phyloP scores from a whole-genome alignment of 2,797 vertebrate genomes.

The Cossypha niveicapilla region DNA sequence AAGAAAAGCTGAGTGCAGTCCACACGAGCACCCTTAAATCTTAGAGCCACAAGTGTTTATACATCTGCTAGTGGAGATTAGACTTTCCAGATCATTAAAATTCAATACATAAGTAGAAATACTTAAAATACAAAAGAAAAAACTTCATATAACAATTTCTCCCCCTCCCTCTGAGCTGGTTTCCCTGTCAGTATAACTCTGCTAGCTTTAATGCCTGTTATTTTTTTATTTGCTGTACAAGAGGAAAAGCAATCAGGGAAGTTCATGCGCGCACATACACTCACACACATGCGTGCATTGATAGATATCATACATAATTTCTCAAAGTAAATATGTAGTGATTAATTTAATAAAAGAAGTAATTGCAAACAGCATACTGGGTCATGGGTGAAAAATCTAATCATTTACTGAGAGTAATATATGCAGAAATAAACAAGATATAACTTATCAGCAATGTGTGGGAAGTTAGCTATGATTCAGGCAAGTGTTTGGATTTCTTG shows the following conservation, averaged over 20 bases:
- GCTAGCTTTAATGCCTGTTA: neutral
- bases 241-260: slow-evolving; percentile 28
- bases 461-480: slow-evolving; percentile 50
- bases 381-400: slow-evolving; percentile 62
- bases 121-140: neutral
- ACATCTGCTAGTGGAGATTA: neutral
- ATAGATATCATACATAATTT: slow-evolving; percentile 23
- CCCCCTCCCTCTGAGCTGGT: neutral
- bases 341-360: slow-evolving; percentile 63
- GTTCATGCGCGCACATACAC: slow-evolving; percentile 18
- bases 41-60: neutral
- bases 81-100: neutral
- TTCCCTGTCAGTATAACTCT: neutral
- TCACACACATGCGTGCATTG: neutral
- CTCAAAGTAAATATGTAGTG: slow-evolving; percentile 50
- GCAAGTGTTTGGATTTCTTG: slow-evolving; percentile 24
- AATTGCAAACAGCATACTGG: slow-evolving; percentile 61
- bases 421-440: slow-evolving; percentile 62
- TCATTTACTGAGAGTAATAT: slow-evolving; percentile 44
- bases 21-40: neutral
- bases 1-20: neutral
- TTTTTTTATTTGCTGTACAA: slow-evolving; percentile 12
- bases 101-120: neutral
- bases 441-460: slow-evolving; percentile 20
- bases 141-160: neutral